Percentiles rank a stretch among this genome's conserved stretches.
phyloP scores from a whole-genome alignment of 2,888 invertebrate species.

The Drosophila differens region DNA sequence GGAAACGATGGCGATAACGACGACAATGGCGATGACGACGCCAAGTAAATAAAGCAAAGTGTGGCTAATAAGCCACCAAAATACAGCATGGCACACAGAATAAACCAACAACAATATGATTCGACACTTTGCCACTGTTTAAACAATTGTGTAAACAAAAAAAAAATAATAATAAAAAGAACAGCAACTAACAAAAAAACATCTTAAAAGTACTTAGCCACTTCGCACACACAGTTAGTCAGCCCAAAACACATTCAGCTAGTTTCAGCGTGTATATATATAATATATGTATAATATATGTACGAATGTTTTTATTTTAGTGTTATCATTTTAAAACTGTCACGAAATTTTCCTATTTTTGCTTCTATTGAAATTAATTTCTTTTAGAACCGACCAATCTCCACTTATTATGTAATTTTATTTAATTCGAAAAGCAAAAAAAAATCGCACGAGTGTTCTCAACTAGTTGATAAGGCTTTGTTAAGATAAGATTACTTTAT shows the following conservation, averaged over 20 bases:
- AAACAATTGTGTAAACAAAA: constrained; percentile 66
- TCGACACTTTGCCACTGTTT: constrained; percentile 54
- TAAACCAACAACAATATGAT: constrained; percentile 43
- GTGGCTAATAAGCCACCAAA: constrained; percentile 68
- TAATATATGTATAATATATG: constrained; percentile 9
- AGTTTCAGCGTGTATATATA: constrained; percentile 3
- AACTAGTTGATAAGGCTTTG: background rate
- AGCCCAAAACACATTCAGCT: constrained; percentile 3
- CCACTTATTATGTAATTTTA: background rate
- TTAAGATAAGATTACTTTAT: background rate
- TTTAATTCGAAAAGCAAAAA: background rate
- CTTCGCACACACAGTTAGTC: constrained; percentile 34
- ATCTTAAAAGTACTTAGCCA: constrained; percentile 10
- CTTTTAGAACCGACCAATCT: background rate
- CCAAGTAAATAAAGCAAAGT: constrained; percentile 60
- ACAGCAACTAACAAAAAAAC: constrained; percentile 25
- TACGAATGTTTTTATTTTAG: background rate
- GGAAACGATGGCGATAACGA: constrained; percentile 17
- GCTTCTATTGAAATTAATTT: background rate
- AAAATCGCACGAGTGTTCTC: background rate
- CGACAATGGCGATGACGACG: constrained; percentile 42
- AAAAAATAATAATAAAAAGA: constrained; percentile 9
- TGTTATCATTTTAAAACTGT: background rate
- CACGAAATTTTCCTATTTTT: background rate
- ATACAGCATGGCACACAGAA: constrained; percentile 18